Base-by-base conservation (phyloP, 2,113 vertebrate species). In the Synodontis membranacea region DNA sequence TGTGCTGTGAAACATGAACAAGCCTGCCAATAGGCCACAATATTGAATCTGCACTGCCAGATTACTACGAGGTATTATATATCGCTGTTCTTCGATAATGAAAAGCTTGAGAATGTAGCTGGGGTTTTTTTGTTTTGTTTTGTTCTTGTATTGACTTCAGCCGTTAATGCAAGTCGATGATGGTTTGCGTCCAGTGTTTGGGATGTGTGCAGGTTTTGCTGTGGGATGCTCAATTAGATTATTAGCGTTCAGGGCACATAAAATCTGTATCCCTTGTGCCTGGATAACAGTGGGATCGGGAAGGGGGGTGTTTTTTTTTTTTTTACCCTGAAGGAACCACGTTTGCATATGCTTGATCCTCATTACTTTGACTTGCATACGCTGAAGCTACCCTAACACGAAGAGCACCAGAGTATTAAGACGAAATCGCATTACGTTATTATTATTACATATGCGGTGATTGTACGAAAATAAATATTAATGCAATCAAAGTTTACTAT, bases 11-110 rank as follows among this genome's bases (percentile, higher is more conserved):
- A 96, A 97, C 95, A 96, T 97, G 97, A 97, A 98, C 97, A 96
- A 98, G 97, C 95, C 96, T 96, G 96, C 97, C 97, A 98, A 98
- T 97, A 98, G 97, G 97, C 96, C 97, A 96, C 96, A 96, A 97
- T 97, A 96, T 96, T 97, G 97, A 96, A 96, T 97, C 96, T 96
- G 96, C 97, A 97, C 96, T 98, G 97, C 96, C 96, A 96, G 96
- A 95, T 95, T 96, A 97, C 95, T 96, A 96, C 96, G 96, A 96
- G 96, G 96, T 96, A 96, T 97, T 96, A 97, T 96, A 95, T 97
- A 97, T 97, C 96, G 96, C 96, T 96, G 94, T 96, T 97, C 95
- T 94, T 95, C 93, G 93, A 93, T 92, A 93, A 94, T 96, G 93
- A 94, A 89, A 93, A 88, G 89, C 91, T 90, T 87, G 94, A 94